These are phyloP conservation scores for Maniola jurtina DNA, from an alignment of 1,140 invertebrate genomes.

Conservation along the genomic window DNA sequence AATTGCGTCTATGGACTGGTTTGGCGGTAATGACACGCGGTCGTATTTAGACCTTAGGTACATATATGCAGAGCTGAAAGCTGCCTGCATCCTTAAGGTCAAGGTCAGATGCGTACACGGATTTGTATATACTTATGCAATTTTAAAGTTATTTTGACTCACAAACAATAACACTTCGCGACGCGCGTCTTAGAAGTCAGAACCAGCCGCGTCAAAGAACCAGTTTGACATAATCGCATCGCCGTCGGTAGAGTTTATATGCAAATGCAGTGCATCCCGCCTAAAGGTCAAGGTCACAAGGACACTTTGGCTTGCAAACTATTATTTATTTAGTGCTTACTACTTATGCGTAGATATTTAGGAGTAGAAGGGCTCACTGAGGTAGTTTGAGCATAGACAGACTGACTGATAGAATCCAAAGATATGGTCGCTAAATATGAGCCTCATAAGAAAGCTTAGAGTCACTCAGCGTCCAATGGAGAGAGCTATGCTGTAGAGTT, in stretches of 20 bases:
- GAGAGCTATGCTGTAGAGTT: too few relatives aligned
- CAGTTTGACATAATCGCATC: constrained; percentile 50
- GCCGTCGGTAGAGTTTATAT: constrained; percentile 54
- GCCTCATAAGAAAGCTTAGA: too few relatives aligned
- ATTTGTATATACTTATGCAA: neutral
- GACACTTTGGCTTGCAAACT: constrained; percentile 3
- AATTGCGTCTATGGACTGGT: neutral
- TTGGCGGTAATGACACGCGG: neutral
- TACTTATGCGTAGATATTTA: too few relatives aligned
- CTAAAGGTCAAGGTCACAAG: constrained; percentile 63
- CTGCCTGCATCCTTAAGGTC: constrained; percentile 4
- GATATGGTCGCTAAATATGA: too few relatives aligned
- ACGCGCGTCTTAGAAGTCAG: constrained; percentile 34
- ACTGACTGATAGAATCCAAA: too few relatives aligned
- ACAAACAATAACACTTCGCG: constrained; percentile 24
- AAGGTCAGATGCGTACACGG: neutral
- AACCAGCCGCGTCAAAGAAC: constrained; percentile 48
- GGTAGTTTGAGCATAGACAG: too few relatives aligned
- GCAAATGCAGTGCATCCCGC: constrained; percentile 66
- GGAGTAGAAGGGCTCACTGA: too few relatives aligned
- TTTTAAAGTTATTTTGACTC: too few relatives aligned
- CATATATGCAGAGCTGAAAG: neutral
- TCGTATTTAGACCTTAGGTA: neutral
- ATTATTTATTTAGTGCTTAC: too few relatives aligned
- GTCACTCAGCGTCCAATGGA: too few relatives aligned